phyloP scores from a whole-genome alignment of 1,140 invertebrate genomes.

The Drusus annulatus region DNA sequence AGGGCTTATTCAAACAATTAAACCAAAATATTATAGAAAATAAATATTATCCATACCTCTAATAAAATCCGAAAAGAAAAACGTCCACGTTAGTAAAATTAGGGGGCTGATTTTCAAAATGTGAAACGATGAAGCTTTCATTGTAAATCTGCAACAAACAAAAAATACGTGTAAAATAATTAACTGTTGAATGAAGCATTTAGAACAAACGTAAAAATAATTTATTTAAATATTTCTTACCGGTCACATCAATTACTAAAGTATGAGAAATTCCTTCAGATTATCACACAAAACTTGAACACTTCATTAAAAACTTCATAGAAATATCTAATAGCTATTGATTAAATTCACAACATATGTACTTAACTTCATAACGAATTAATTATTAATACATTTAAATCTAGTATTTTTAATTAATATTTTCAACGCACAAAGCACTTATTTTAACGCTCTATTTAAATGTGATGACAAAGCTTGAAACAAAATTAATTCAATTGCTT shows the following conservation, averaged over 20 bases:
- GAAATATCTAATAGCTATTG: background rate
- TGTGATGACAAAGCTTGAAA: background rate
- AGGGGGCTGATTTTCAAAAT: slow-evolving; percentile 44
- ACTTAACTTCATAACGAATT: too few species aligned
- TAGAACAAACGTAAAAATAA: too few species aligned
- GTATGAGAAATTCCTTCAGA: background rate
- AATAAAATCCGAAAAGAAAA: slow-evolving; percentile 48
- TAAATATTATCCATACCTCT: slow-evolving; percentile 31
- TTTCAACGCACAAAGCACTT: background rate
- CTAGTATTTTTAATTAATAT: too few species aligned
- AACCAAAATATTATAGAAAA: background rate
- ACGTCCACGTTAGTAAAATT: slow-evolving; percentile 47
- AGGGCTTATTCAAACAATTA: too few species aligned
- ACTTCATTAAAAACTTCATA: background rate
- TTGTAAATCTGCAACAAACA: slow-evolving; percentile 41
- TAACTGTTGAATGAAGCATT: background rate
- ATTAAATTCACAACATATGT: too few species aligned
- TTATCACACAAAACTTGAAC: background rate
- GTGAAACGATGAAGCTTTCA: slow-evolving; percentile 45
- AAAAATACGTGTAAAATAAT: background rate
- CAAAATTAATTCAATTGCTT: background rate
- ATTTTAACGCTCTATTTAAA: background rate
- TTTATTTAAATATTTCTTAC: background rate
- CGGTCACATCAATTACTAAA: background rate
- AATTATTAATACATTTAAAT: too few species aligned